Conservation (phyloP, 2,113 vertebrate genomes). For the Indicator indicator region DNA sequence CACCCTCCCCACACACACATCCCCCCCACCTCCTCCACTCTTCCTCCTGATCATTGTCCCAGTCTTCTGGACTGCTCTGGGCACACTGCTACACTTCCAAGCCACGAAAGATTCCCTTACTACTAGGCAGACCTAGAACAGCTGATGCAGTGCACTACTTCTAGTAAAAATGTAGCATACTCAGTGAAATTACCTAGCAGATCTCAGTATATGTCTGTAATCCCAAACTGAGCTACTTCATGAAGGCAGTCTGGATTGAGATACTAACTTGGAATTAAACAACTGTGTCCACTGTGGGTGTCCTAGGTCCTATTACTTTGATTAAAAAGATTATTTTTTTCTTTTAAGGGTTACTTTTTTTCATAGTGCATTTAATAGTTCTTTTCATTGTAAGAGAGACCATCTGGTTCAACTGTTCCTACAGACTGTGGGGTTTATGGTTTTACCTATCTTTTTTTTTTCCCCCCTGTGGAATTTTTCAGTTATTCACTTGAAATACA, state of each 20-base stretch:
- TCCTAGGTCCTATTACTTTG: background rate
- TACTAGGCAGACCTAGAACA: background rate
- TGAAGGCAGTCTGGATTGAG: background rate
- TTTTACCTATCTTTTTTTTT: slow-evolving; percentile 32
- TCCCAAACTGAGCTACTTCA: background rate
- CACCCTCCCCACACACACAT: background rate
- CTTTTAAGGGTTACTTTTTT: background rate
- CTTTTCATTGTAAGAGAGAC: background rate
- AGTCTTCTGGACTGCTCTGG: background rate
- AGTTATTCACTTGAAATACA: background rate
- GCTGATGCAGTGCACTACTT: background rate
- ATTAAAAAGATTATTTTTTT: background rate
- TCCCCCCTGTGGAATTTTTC: slow-evolving; percentile 18
- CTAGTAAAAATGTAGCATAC: background rate
- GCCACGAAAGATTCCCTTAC: background rate
- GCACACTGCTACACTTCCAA: background rate
- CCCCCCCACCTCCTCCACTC: background rate
- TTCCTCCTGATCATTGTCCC: background rate
- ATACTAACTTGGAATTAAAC: background rate
- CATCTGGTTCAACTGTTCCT: background rate
- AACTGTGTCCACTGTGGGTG: background rate
- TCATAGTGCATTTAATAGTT: background rate
- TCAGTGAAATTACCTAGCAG: background rate
- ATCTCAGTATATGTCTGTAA: background rate
- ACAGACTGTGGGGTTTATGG: background rate